Base-by-base conservation (phyloP, 2,797 vertebrate species). In the Cryptoprocta ferox region DNA sequence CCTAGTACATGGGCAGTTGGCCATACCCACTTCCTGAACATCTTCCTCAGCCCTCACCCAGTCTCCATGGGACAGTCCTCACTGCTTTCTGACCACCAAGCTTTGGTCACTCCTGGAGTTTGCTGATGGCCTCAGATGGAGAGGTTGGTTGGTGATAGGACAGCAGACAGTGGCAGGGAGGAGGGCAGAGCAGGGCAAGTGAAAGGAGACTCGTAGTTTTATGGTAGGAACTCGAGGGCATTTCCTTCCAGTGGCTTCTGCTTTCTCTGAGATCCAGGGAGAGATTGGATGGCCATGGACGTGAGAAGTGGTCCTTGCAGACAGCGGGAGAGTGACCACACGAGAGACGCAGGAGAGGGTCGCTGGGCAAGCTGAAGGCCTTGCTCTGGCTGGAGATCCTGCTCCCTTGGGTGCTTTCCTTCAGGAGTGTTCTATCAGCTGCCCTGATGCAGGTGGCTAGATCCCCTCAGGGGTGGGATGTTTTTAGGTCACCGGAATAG, bases 311-410 rank as follows among this genome's bases (percentile, higher is more conserved):
- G 39, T 56, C 45, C 45, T 50, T n/a, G 30, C 59, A 21, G 45
- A 50, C 2, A 13, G 3, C 1, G 0, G 30, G 1, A 53, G 1
- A 32, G 19, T n/a, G 42, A 32, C 26, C 32, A 32, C 32, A 35
- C 50, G 7, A 59, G 83, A 70, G 42, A 30, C 39, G 19, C 35
- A 16, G 6, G 30, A 75, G 59, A 35, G 13, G 37, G 71, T 18
- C 19, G 8, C 37, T 1, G 5, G 78, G 45, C 59, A 76, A 83
- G 78, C 15, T 35, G 45, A 71, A 83, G 78, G 37, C 48, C 59
- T 75, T 56, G 18, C 24, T 42, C 5, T 53, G 37, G 30, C 45
- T 12, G 18, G 61, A 26, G 24, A 66, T 32, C 39, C 37, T 56
- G 24, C 16, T 42, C 24, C 66, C 48, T 37, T 0, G 4, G 59